phyloP scores from a whole-genome alignment of 2,113 vertebrate genomes.

The Ptychochromis oligacanthus region DNA sequence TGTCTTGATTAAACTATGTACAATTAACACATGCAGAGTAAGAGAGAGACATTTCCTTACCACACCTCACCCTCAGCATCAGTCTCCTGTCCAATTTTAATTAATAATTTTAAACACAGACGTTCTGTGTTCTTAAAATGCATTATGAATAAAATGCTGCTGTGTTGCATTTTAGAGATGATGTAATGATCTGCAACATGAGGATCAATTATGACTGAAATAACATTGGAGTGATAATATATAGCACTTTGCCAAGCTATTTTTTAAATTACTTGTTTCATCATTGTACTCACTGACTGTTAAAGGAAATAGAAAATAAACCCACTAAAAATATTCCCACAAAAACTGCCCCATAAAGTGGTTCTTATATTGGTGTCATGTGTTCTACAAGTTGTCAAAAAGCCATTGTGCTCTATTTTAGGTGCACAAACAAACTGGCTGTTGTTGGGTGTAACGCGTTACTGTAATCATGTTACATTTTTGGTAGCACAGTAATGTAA shows the following conservation, averaged over 20 bases:
- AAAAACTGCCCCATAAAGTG: not conserved
- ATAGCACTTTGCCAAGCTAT: not conserved
- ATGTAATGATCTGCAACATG: not conserved
- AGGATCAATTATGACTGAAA: not conserved
- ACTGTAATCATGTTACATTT: too few relatives aligned
- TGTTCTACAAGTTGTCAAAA: not conserved
- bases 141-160: not conserved
- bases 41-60: not conserved
- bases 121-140: not conserved
- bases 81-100: not conserved
- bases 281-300: not conserved
- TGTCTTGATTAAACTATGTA: not conserved
- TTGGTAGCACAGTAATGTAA: too few relatives aligned
- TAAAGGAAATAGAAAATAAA: not conserved
- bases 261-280: not conserved
- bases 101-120: not conserved
- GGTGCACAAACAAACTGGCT: accelerated
- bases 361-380: accelerated
- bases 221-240: not conserved
- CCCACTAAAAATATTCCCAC: not conserved
- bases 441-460: not conserved
- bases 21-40: not conserved
- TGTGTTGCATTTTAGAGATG: not conserved
- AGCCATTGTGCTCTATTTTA: not conserved
- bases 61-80: not conserved